Evolutionary conservation across 2,113 vertebrate species (phyloP), one percentile per base, ranked within the genome.

Genomic region (Crotalus tigris): DNA sequence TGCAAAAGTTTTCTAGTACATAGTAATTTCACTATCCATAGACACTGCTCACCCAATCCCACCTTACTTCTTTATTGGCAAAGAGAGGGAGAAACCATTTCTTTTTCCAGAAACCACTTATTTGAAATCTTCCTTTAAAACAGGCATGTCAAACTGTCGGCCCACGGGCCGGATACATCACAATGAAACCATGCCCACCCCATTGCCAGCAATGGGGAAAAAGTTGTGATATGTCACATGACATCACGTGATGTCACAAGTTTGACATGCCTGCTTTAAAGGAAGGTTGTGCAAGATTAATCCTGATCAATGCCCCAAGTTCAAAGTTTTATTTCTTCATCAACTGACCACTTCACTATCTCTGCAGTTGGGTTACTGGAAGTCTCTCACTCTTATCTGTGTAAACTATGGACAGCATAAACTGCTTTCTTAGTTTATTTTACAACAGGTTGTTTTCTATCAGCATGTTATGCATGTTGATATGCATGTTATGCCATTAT

Each of bases 41-140:
- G 11, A 19, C 55, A 7, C 1, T 13, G 13, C 5, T 7, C 44
- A 12, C 33, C 29, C 59, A 51, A 19, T 19, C 61, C 24, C 49
- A 46, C 19, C 26, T 92, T 46, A 15, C 29, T 19, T 89, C 24
- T 58, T 17, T 5, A 33, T n/a, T 81, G 58, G 17, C 44, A 85
- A 51, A n/a, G 39, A 39, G 13, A 61, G 8, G 85, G 19, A 10
- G 64, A 5, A 54, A 46, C 19, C 33, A 24, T 46, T 51, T 26
- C 59, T n/a, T 49, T 49, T 49, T 91, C 10, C 85, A 53, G 81
- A 39, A 2, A 26, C 90, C 1, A 24, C 55, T 90, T 29, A 3
- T 33, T 89, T 51, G 26, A 94, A 54, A 1, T n/a, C 57, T 13
- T 94, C 94, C 95, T 97, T 96, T 96, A 91, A 95, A 94, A 87